These are phyloP conservation scores for Acromyrmex heyeri DNA, from an alignment of 1,140 invertebrate genomes.

Conservation along the genomic window DNA sequence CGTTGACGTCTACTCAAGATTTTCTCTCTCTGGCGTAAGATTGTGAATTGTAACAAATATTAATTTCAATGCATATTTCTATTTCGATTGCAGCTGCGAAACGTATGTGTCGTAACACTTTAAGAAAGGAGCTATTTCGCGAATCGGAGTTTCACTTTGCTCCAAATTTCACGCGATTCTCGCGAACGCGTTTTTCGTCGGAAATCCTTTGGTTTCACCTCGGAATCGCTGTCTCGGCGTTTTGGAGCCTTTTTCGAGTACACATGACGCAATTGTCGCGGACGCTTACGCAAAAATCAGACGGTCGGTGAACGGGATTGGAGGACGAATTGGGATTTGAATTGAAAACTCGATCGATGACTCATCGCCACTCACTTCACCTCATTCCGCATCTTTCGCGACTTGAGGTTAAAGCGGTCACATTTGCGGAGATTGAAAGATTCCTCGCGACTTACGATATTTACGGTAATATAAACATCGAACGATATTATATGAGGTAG, in stretches of 20 bases:
- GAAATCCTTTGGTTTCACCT: background rate
- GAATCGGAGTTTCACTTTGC: background rate
- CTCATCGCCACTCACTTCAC: conserved; percentile 30
- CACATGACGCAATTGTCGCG: background rate
- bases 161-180: background rate
- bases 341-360: conserved; percentile 37
- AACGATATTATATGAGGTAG: background rate
- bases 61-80: background rate
- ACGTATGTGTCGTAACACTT: too few species aligned
- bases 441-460: too few species aligned
- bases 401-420: background rate
- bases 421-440: background rate
- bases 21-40: background rate
- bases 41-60: background rate
- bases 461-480: background rate
- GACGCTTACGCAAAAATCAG: conserved; percentile 4
- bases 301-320: background rate
- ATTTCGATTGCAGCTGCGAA: too few species aligned
- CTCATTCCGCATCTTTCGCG: conserved; percentile 14
- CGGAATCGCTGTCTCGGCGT: background rate
- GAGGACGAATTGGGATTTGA: conserved; percentile 6
- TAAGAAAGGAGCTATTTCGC: background rate
- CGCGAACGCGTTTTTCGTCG: too few species aligned
- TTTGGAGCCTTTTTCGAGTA: background rate
- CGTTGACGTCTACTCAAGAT: background rate